Percentiles rank a stretch among this genome's conserved stretches.
These are phyloP conservation scores for Mustela nigripes DNA, from an alignment of 2,113 vertebrate genomes.

Conservation along the genomic window DNA sequence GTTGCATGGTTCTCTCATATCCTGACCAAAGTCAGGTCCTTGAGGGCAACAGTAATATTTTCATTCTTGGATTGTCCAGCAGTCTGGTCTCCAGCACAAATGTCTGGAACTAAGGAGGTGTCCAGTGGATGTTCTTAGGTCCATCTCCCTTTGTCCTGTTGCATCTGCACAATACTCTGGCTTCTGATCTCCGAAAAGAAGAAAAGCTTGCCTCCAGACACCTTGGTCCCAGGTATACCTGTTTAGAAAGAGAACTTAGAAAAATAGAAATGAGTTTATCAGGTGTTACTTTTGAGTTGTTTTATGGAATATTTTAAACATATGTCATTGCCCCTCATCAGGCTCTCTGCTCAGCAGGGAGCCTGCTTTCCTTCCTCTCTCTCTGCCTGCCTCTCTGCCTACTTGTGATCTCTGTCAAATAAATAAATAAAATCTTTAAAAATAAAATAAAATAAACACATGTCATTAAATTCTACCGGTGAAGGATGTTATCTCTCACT, in stretches of 20 bases:
- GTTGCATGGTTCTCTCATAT: neutral
- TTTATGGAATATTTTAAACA: neutral
- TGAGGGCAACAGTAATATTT: neutral
- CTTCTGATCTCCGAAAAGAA: neutral
- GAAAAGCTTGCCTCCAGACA: neutral
- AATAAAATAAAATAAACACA: neutral
- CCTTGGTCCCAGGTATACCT: neutral
- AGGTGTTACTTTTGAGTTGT: slow-evolving; percentile 13
- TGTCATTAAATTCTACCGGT: neutral
- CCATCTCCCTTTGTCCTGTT: neutral
- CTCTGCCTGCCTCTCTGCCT: no score
- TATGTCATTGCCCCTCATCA: neutral
- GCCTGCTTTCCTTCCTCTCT: no score
- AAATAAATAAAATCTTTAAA: no score
- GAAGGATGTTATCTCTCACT: neutral
- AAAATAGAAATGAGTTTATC: slow-evolving; percentile 33
- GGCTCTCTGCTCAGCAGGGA: no score
- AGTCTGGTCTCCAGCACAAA: neutral
- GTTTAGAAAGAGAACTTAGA: neutral
- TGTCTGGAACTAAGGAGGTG: neutral
- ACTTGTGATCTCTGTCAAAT: no score
- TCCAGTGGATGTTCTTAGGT: neutral
- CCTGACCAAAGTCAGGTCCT: neutral
- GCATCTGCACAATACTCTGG: neutral
- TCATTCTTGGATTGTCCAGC: neutral